phyloP scores from a whole-genome alignment of 2,797 vertebrate species.

The Synaphobranchus kaupii region DNA sequence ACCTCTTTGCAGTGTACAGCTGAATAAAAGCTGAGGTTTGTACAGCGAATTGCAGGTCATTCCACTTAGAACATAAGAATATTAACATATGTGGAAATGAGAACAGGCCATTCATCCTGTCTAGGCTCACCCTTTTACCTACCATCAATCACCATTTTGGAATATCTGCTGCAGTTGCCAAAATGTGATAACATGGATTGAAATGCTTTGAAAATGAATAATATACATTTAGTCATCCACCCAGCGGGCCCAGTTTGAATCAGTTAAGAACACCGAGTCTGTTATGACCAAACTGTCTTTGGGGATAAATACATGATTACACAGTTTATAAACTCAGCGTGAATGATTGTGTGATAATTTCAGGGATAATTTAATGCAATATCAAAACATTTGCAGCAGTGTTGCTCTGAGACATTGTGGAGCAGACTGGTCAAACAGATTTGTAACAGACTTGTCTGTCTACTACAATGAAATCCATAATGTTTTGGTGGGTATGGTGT shows the following conservation, averaged over 20 bases:
- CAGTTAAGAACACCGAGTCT: background rate
- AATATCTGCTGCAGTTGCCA: slow-evolving; percentile 50
- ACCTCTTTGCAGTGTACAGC: background rate
- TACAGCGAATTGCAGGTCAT: background rate
- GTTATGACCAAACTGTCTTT: background rate
- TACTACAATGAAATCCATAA: background rate
- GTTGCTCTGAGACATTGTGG: background rate
- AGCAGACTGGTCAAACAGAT: background rate
- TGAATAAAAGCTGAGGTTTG: background rate
- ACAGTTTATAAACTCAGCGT: background rate
- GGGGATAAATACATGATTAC: background rate
- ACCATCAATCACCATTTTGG: background rate
- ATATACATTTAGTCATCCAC: slow-evolving; percentile 41
- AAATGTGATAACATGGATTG: slow-evolving; percentile 33
- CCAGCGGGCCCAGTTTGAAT: slow-evolving; percentile 24
- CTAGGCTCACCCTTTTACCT: no score
- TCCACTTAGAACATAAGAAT: no score
- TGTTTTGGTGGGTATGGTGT: background rate
- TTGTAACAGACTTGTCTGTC: background rate
- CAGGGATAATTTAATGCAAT: background rate
- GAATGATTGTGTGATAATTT: slow-evolving; percentile 30
- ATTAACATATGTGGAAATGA: no score
- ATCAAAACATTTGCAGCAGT: slow-evolving; percentile 31
- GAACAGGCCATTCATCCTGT: no score
- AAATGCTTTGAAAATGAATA: slow-evolving; percentile 32